phyloP scores from a whole-genome alignment of 2,888 invertebrate genomes.

The Ophion obscuratus region DNA sequence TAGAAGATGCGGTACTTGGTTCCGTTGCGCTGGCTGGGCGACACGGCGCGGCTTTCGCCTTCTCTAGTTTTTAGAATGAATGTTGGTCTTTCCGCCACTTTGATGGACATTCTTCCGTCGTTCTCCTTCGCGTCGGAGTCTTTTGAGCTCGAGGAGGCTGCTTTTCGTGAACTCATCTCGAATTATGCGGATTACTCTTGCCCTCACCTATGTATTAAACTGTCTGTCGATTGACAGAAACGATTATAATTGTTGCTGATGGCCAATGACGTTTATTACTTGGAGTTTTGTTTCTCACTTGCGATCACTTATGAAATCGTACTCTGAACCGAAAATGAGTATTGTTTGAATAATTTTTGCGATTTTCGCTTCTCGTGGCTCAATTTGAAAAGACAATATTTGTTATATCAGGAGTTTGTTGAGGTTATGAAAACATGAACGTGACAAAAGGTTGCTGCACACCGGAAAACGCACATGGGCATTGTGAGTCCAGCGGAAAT shows the following conservation, averaged over 20 bases:
- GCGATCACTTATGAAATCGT: not conserved
- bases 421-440: constrained; percentile 31
- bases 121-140: constrained; percentile 78
- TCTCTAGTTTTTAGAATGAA: constrained; percentile 90
- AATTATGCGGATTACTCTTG: constrained; percentile 14
- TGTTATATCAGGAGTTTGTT: constrained; percentile 7
- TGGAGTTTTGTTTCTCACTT: not conserved
- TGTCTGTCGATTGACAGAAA: constrained; percentile 11
- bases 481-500: not conserved
- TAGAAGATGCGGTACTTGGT: constrained; percentile 71
- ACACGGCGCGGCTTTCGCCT: constrained; percentile 86
- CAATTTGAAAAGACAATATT: not conserved
- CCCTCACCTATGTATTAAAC: not conserved
- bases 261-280: not conserved
- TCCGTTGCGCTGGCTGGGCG: constrained; percentile 86
- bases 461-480: not conserved
- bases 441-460: not conserved
- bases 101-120: constrained; percentile 77
- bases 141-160: constrained; percentile 74
- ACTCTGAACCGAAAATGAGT: not conserved
- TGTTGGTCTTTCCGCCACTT: constrained; percentile 85
- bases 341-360: not conserved
- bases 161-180: constrained; percentile 76
- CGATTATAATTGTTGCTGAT: not conserved
- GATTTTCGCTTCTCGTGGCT: not conserved